Percentiles rank a stretch among this genome's conserved stretches.
phyloP scores from a whole-genome alignment of 2,113 vertebrate species.

The Aptenodytes patagonicus region DNA sequence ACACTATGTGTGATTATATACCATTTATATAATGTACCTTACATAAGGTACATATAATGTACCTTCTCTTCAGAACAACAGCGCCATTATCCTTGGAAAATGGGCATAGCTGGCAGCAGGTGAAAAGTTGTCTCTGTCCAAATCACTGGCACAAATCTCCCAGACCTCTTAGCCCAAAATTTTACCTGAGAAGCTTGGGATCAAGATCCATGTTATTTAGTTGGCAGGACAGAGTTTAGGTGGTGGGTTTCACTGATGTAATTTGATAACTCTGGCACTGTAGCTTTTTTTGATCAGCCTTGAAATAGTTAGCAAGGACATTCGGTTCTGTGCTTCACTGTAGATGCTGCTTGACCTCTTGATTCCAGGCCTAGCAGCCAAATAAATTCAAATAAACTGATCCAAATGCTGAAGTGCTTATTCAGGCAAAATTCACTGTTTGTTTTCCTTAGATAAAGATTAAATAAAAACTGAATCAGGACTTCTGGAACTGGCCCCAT shows the following conservation, averaged over 20 bases:
- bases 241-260: background rate
- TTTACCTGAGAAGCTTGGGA: background rate
- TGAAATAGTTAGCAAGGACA: background rate
- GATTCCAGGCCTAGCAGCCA: background rate
- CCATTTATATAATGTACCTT: background rate
- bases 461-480: background rate
- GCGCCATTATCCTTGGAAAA: background rate
- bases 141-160: background rate
- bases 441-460: background rate
- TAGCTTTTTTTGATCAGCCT: background rate
- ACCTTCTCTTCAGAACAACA: background rate
- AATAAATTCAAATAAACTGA: background rate
- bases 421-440: background rate
- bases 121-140: background rate
- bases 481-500: background rate
- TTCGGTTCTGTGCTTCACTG: background rate
- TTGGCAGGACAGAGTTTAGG: background rate
- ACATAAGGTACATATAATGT: too few relatives aligned
- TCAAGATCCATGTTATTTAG: background rate
- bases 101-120: background rate
- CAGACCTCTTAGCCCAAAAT: background rate
- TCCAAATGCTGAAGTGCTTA: background rate
- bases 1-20: background rate
- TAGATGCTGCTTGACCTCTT: background rate
- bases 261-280: background rate